A percentile compares a stretch with the other conserved stretches of the same genome.
phyloP scores from a whole-genome alignment of 2,888 invertebrate species.

The Poecilobothrus nobilitatus region DNA sequence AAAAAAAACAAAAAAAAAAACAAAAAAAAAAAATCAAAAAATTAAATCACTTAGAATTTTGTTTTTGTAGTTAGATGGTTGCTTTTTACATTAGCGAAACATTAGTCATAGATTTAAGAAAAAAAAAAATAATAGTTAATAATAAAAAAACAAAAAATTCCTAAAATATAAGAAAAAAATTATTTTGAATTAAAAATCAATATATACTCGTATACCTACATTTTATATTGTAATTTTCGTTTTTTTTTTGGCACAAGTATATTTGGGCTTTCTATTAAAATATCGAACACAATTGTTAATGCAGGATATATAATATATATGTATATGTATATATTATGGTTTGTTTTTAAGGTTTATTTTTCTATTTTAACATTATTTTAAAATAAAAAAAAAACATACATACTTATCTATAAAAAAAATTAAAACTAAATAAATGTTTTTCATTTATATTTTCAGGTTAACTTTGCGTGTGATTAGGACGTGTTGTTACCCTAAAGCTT shows the following conservation, averaged over 20 bases:
- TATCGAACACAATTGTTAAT: neutral
- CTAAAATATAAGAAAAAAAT: neutral
- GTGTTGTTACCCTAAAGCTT: conserved; percentile 44
- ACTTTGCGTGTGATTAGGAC: conserved; percentile 41
- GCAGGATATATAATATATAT: neutral
- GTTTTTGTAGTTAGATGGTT: neutral
- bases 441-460: conserved; percentile 33
- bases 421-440: neutral
- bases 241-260: neutral
- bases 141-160: too few relatives aligned
- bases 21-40: too few relatives aligned
- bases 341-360: too few relatives aligned
- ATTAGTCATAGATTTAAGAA: too few relatives aligned
- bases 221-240: too few relatives aligned
- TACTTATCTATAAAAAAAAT: neutral
- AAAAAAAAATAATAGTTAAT: too few relatives aligned
- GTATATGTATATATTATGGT: too few relatives aligned
- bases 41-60: neutral
- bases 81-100: too few relatives aligned
- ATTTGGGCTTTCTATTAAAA: neutral
- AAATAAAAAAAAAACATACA: too few relatives aligned
- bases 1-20: neutral
- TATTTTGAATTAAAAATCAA: neutral
- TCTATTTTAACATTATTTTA: too few relatives aligned
- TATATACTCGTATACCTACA: neutral